Conservation (phyloP, 2,113 vertebrate genomes). For the Salvelinus namaycush region DNA sequence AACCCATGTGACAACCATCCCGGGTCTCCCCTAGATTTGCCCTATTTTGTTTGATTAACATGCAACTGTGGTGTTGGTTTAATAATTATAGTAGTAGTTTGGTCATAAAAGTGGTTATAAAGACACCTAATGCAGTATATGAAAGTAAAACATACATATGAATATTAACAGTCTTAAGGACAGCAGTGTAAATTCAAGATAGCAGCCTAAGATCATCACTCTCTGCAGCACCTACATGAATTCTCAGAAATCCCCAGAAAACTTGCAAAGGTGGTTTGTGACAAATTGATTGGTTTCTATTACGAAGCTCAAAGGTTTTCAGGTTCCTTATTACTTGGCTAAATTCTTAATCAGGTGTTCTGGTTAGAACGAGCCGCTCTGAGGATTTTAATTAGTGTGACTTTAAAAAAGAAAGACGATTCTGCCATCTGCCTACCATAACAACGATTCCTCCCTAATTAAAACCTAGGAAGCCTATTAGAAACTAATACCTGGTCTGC, state of each 20-base stretch:
- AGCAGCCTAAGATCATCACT: constrained; percentile 41
- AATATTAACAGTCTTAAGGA: background rate
- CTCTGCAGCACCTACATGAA: constrained; percentile 36
- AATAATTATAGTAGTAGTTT: background rate
- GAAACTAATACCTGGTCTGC: constrained; percentile 72
- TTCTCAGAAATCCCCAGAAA: constrained; percentile 30
- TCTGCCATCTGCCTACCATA: constrained; percentile 85
- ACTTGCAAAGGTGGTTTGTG: constrained; percentile 43
- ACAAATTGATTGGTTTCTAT: constrained; percentile 59
- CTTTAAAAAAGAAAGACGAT: constrained; percentile 83
- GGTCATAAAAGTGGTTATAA: background rate
- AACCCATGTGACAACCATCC: too few relatives aligned
- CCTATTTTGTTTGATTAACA: background rate
- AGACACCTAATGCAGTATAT: background rate
- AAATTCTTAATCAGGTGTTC: constrained; percentile 83
- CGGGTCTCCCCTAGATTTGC: background rate
- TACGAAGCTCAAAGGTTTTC: constrained; percentile 64
- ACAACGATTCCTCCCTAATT: constrained; percentile 85
- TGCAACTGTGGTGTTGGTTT: too few relatives aligned
- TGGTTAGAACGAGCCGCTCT: constrained; percentile 76
- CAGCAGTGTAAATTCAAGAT: constrained; percentile 30
- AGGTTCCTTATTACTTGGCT: constrained; percentile 77
- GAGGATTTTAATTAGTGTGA: constrained; percentile 91
- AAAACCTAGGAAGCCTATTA: constrained; percentile 83
- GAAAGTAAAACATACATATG: background rate